Percentiles rank a stretch among this genome's conserved stretches.
Conservation (phyloP, 1,140 invertebrate genomes). For the Yoshiicerus persimilis region DNA sequence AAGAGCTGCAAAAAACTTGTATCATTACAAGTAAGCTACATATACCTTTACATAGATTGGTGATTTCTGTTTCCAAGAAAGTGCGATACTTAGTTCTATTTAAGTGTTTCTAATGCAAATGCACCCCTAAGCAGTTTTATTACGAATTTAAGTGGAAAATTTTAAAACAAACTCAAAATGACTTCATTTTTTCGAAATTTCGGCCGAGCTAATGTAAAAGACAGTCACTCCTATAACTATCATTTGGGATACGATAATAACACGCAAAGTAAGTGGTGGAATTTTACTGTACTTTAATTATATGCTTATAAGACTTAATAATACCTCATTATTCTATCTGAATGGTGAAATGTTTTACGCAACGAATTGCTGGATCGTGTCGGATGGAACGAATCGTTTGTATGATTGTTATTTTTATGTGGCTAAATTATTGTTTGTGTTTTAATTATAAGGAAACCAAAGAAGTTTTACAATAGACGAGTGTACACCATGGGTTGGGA, state of each 20-base stretch:
- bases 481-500: constrained; percentile 22
- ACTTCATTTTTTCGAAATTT: background rate
- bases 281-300: background rate
- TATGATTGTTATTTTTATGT: background rate
- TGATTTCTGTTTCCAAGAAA: background rate
- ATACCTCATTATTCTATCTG: background rate
- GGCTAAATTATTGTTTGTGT: background rate
- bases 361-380: too few relatives aligned
- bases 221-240: background rate
- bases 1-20: background rate
- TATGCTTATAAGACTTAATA: background rate
- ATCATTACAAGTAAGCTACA: background rate
- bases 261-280: background rate
- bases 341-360: too few relatives aligned
- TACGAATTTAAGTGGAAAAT: too few relatives aligned
- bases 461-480: constrained; percentile 4
- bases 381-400: too few relatives aligned
- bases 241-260: background rate
- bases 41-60: too few relatives aligned
- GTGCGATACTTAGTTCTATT: too few relatives aligned
- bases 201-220: background rate
- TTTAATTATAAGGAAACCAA: background rate
- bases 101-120: too few relatives aligned
- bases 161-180: too few relatives aligned
- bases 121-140: too few relatives aligned